Evolutionary conservation across 2,797 vertebrate genomes (phyloP).

Genomic region (Poecilia wingei): DNA sequence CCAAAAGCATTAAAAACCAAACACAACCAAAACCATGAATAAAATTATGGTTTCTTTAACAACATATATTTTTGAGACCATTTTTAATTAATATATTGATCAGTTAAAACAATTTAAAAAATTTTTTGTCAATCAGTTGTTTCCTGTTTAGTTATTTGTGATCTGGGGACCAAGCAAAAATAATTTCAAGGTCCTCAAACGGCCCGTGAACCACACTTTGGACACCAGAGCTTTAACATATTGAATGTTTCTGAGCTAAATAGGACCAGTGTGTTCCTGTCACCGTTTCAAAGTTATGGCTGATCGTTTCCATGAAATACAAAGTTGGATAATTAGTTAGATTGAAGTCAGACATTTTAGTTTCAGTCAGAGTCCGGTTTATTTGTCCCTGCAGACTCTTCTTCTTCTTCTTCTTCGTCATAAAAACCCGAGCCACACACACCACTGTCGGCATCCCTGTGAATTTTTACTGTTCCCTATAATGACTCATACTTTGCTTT

Average conservation of each 20-base stretch:
- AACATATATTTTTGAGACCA: too few relatives aligned
- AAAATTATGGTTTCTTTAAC: too few relatives aligned
- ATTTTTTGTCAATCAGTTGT: too few relatives aligned
- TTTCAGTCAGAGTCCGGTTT: constrained; percentile 32
- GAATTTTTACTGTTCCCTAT: constrained; percentile 59
- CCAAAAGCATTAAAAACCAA: too few relatives aligned
- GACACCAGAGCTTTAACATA: not conserved
- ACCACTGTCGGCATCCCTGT: constrained; percentile 43
- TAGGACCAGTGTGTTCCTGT: not conserved
- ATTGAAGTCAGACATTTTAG: constrained; percentile 45
- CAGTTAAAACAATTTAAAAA: too few relatives aligned
- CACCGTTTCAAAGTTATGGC: not conserved
- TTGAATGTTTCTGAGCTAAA: not conserved
- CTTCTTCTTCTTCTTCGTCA: constrained; percentile 13
- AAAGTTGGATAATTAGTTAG: constrained; percentile 25
- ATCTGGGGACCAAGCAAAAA: too few relatives aligned
- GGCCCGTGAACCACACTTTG: too few relatives aligned
- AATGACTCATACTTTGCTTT: constrained; percentile 72
- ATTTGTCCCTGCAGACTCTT: constrained; percentile 31
- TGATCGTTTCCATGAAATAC: not conserved
- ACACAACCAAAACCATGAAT: too few relatives aligned
- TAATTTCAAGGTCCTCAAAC: too few relatives aligned
- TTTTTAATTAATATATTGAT: too few relatives aligned
- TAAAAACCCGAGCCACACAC: constrained; percentile 49
- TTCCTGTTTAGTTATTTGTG: too few relatives aligned